phyloP scores from a whole-genome alignment of 2,113 vertebrate genomes.

The Asarcornis scutulata region DNA sequence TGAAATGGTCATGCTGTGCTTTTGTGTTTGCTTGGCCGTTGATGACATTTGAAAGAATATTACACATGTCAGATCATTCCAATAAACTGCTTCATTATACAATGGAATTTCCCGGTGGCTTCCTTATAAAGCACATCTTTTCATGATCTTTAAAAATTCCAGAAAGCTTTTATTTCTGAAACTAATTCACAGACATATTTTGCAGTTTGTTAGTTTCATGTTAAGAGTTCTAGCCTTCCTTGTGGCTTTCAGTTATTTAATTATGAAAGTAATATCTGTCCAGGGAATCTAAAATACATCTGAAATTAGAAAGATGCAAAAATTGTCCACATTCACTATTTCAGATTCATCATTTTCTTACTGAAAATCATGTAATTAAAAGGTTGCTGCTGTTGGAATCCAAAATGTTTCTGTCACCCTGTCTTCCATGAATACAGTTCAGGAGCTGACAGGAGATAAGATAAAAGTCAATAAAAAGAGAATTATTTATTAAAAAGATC shows the following conservation, averaged over 20 bases:
- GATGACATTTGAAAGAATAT: neutral
- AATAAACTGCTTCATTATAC: neutral
- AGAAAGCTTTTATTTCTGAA: neutral
- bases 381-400: neutral
- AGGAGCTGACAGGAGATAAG: constrained; percentile 76
- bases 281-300: neutral
- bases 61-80: neutral
- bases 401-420: neutral
- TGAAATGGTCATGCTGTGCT: neutral
- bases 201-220: neutral
- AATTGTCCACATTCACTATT: neutral
- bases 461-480: constrained; percentile 86
- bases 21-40: neutral
- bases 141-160: neutral
- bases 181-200: neutral
- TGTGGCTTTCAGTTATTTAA: neutral
- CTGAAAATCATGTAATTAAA: neutral
- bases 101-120: neutral
- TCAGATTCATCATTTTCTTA: neutral
- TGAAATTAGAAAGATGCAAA: neutral
- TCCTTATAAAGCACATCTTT: neutral
- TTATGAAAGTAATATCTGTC: neutral
- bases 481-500: constrained; percentile 87
- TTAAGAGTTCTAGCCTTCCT: neutral
- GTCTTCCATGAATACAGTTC: neutral